A percentile compares a stretch with the other conserved stretches of the same genome.
phyloP scores from a whole-genome alignment of 1,140 invertebrate genomes.

The Elymnias hypermnestra region DNA sequence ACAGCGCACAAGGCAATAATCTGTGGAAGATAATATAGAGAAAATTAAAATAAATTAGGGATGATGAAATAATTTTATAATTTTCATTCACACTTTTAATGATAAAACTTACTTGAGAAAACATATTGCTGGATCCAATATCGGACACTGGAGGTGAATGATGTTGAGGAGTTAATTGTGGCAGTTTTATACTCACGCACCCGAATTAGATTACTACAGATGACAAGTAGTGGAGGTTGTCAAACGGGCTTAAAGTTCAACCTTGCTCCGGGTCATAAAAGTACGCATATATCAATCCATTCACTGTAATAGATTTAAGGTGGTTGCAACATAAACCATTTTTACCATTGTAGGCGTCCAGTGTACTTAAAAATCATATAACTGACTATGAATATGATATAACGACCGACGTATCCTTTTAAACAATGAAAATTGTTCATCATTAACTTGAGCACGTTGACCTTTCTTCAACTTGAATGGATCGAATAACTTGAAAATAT shows the following conservation, averaged over 20 bases:
- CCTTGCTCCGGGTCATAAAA: slow-evolving; percentile 23
- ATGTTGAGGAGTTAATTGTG: slow-evolving; percentile 12
- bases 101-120: slow-evolving; percentile 23
- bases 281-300: slow-evolving; percentile 20
- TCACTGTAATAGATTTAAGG: slow-evolving; percentile 15
- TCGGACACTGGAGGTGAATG: slow-evolving; percentile 12
- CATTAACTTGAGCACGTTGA: too few species aligned
- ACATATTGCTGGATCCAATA: slow-evolving; percentile 18
- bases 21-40: too few species aligned
- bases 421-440: too few species aligned
- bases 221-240: slow-evolving; percentile 22
- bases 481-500: too few species aligned
- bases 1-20: slow-evolving; percentile 41
- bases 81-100: not conserved
- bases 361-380: not conserved
- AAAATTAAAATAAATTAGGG: too few species aligned
- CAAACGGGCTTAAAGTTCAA: slow-evolving; percentile 21
- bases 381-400: not conserved
- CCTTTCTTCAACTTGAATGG: too few species aligned
- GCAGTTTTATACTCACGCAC: slow-evolving; percentile 19
- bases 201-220: slow-evolving; percentile 19
- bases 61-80: too few species aligned
- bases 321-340: slow-evolving; percentile 14
- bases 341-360: slow-evolving; percentile 15
- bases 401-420: too few species aligned